Percentiles rank a stretch among this genome's conserved stretches.
These are phyloP conservation scores for Barypeithes pellucidus DNA, from an alignment of 2,888 invertebrate species.

Conservation along the genomic window DNA sequence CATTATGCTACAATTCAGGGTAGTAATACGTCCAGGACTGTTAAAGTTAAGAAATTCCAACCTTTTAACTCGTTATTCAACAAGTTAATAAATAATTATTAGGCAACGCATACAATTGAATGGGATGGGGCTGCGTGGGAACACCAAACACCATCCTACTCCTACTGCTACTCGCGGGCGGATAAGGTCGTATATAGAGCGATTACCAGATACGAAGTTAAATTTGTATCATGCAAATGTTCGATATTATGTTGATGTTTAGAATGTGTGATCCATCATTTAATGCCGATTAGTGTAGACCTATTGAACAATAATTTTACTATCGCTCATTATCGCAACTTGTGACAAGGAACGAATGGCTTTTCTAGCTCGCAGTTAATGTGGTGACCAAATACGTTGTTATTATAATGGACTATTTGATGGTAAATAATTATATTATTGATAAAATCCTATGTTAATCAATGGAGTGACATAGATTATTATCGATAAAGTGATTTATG, in stretches of 20 bases:
- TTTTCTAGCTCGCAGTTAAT: neutral
- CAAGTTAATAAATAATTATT: too few relatives aligned
- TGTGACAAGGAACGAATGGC: neutral
- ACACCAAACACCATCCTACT: too few relatives aligned
- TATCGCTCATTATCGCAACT: neutral
- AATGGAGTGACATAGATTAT: neutral
- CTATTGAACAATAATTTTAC: neutral
- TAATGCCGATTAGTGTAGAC: neutral
- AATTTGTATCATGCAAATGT: neutral
- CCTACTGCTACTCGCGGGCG: too few relatives aligned
- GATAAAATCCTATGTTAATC: neutral
- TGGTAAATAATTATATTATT: neutral
- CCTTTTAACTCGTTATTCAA: too few relatives aligned
- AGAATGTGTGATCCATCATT: neutral
- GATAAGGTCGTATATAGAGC: too few relatives aligned
- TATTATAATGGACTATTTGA: neutral
- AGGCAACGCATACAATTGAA: too few relatives aligned
- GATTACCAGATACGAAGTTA: neutral
- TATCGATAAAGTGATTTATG: too few relatives aligned
- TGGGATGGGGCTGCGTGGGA: too few relatives aligned
- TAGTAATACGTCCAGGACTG: too few relatives aligned
- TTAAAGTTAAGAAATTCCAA: too few relatives aligned
- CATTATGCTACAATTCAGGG: too few relatives aligned
- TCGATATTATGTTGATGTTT: neutral
- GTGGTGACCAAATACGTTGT: neutral